phyloP scores from a whole-genome alignment of 1,140 invertebrate species.

The Meloidogyne chitwoodi region DNA sequence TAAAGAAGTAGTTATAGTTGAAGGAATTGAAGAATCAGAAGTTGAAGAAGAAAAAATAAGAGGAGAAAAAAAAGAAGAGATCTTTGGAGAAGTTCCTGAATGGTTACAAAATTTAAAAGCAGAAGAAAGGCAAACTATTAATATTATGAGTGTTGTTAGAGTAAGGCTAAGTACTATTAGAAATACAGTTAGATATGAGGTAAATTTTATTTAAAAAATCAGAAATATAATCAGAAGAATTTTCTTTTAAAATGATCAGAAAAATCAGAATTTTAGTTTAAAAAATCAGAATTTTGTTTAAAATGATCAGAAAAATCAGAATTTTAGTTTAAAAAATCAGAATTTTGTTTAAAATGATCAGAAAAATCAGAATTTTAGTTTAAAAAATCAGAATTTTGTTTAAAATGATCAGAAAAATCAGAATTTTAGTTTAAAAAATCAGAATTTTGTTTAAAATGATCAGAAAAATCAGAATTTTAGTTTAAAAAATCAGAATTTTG shows the following conservation, averaged over 20 bases:
- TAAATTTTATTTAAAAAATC: background rate
- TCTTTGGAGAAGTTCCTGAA: background rate
- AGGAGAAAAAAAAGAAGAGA: background rate
- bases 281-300: background rate
- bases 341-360: background rate
- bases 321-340: no score
- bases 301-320: background rate
- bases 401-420: no score
- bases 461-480: background rate
- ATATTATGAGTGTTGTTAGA: conserved; percentile 1
- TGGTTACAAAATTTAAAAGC: background rate
- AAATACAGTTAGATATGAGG: conserved; percentile 15
- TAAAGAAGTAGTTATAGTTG: background rate
- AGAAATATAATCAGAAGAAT: background rate
- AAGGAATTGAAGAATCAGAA: background rate
- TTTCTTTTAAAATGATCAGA: background rate
- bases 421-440: no score
- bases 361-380: background rate
- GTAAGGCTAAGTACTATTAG: background rate
- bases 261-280: no score
- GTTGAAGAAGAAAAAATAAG: background rate
- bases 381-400: no score
- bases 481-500: background rate
- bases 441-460: no score
- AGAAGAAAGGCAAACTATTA: conserved; percentile 4